Base-by-base conservation (phyloP, 2,797 vertebrate genomes). In the Borostomias antarcticus region DNA sequence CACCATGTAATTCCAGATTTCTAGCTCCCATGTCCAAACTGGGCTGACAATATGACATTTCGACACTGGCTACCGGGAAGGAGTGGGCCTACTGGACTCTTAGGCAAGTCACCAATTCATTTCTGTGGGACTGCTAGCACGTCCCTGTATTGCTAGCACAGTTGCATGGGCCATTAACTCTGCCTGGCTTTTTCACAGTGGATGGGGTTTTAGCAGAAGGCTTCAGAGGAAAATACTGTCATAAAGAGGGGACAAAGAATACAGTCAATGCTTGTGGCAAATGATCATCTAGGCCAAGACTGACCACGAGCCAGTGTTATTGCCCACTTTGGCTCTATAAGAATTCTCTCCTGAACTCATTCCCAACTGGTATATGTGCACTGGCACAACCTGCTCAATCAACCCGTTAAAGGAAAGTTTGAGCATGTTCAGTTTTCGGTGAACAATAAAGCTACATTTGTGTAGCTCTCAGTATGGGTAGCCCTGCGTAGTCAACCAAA, bases 381-480 rank as follows among this genome's bases (percentile, higher is more conserved):
- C 58, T 85, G 75, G 71, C 73, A 59, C 43, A 29, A n/a, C 10
- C 29, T 40, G 21, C 45, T 35, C 54, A 74, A 50, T 50, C 47
- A 50, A 54, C 66, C 53, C 37, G 69, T 56, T 66, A 79, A 72
- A 69, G 80, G 77, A 87, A 84, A 78, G 57, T 73, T 62, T 56
- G 48, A 77, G 72, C n/a, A 58, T 45, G 54, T 52, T 73, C 26
- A 58, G 59, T 64, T 68, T 60, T 60, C 26, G 54, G 29, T 62
- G 45, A 64, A 78, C 75, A 84, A 73, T 74, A 52, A n/a, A 47
- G 64, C 37, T 57, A 58, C 48, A 59, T 70, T 64, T 75, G 72
- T 69, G 25, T 72, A 45, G 51, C 62, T 74, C 67, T 56, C 17
- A 66, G 56, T 26, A 25, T n/a, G 5, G 35, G 25, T 28, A 61